Percentiles rank a stretch among this genome's conserved stretches.
phyloP scores from a whole-genome alignment of 2,888 invertebrate genomes.

The Zygogramma bicolorata region DNA sequence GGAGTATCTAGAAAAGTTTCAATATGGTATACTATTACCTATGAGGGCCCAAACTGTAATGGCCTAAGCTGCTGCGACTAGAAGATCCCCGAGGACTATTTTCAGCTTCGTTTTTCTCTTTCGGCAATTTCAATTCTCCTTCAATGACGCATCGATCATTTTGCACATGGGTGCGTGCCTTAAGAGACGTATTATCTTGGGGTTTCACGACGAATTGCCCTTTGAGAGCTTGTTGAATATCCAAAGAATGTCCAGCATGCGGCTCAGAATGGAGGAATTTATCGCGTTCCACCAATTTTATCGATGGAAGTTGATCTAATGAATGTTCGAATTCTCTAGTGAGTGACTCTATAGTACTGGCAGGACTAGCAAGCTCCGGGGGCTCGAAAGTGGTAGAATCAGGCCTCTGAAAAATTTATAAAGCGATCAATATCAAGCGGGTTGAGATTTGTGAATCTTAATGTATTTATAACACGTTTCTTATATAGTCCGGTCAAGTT shows the following conservation, averaged over 20 bases:
- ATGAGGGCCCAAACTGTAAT: conserved; percentile 65
- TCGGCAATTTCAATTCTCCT: conserved; percentile 26
- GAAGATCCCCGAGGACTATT: conserved; percentile 67
- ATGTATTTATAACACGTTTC: no score
- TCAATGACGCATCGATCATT: conserved; percentile 5
- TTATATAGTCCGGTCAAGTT: no score
- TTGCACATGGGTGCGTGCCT: conserved; percentile 66
- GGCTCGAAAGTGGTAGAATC: conserved; percentile 55
- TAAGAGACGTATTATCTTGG: conserved; percentile 76
- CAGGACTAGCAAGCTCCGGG: conserved; percentile 78
- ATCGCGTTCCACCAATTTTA: conserved; percentile 44
- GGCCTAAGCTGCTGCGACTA: conserved; percentile 66
- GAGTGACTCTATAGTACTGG: conserved; percentile 82
- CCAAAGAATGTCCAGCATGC: conserved; percentile 59
- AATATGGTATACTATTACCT: conserved; percentile 57
- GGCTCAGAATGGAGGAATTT: conserved; percentile 26
- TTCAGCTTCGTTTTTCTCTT: conserved; percentile 36
- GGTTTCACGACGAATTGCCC: conserved; percentile 75
- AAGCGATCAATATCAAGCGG: conserved; percentile 17
- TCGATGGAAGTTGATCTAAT: conserved; percentile 68
- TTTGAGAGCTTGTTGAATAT: conserved; percentile 62
- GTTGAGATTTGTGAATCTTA: background rate
- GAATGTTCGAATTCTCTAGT: conserved; percentile 88
- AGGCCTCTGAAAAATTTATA: conserved; percentile 55
- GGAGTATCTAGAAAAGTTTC: no score